phyloP scores from a whole-genome alignment of 2,888 invertebrate species.

The Gisinianus flammeolus region DNA sequence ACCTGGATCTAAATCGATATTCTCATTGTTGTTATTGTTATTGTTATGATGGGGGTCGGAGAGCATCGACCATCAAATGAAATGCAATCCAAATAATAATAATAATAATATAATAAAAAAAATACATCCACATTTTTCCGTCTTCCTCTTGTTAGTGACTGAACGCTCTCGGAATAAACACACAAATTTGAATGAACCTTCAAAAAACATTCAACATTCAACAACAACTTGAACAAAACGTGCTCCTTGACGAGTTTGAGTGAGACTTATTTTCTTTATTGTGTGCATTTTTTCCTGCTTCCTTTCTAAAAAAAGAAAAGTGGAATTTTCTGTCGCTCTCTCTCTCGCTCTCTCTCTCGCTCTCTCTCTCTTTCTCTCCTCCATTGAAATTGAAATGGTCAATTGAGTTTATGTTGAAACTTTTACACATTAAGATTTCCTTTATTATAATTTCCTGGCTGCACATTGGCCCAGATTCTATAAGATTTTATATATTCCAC shows the following conservation, averaged over 20 bases:
- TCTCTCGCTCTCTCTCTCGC: neutral
- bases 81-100: neutral
- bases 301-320: too few relatives aligned
- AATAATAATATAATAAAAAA: neutral
- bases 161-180: too few relatives aligned
- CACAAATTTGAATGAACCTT: too few relatives aligned
- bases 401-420: neutral
- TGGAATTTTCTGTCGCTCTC: slow-evolving; percentile 2
- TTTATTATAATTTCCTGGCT: neutral
- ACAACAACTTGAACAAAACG: too few relatives aligned
- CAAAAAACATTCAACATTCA: too few relatives aligned
- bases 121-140: too few relatives aligned
- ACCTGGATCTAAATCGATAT: neutral
- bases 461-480: neutral
- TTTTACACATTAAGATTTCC: slow-evolving; percentile 16
- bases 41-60: neutral
- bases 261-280: neutral
- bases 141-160: neutral
- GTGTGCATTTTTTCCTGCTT: neutral
- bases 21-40: neutral
- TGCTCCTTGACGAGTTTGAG: neutral
- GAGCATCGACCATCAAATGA: too few relatives aligned
- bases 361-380: neutral
- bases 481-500: neutral
- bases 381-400: neutral